These are phyloP conservation scores for Antechinus flavipes DNA, from an alignment of 2,113 vertebrate species.

Conservation along the genomic window DNA sequence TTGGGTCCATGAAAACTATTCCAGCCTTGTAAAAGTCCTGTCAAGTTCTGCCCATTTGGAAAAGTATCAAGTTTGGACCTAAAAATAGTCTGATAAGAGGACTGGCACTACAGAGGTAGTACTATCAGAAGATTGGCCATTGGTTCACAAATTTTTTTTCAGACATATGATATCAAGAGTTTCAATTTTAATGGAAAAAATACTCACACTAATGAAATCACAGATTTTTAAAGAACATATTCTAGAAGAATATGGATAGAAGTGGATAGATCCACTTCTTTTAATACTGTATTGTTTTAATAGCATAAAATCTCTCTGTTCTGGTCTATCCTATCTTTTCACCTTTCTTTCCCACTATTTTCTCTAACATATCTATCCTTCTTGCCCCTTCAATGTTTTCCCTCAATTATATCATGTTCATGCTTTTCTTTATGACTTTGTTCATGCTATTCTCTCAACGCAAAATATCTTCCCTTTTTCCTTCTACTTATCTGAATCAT, in stretches of 20 bases:
- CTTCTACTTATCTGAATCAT: not conserved
- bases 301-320: not conserved
- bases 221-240: not conserved
- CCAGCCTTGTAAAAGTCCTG: not conserved
- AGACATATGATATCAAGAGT: not conserved
- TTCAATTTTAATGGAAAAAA: not conserved
- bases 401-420: not conserved
- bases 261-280: not conserved
- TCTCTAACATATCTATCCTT: not conserved
- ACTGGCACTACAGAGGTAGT: not conserved
- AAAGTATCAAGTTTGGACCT: not conserved
- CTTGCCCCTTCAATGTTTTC: not conserved
- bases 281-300: not conserved
- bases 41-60: not conserved
- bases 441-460: not conserved
- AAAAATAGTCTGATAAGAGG: not conserved
- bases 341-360: not conserved
- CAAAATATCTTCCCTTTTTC: not conserved
- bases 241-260: not conserved
- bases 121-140: not conserved
- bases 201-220: not conserved
- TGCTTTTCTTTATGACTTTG: not conserved
- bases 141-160: not conserved
- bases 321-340: not conserved
- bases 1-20: not conserved